phyloP scores from a whole-genome alignment of 2,113 vertebrate species.

The Bostrychus sinensis region DNA sequence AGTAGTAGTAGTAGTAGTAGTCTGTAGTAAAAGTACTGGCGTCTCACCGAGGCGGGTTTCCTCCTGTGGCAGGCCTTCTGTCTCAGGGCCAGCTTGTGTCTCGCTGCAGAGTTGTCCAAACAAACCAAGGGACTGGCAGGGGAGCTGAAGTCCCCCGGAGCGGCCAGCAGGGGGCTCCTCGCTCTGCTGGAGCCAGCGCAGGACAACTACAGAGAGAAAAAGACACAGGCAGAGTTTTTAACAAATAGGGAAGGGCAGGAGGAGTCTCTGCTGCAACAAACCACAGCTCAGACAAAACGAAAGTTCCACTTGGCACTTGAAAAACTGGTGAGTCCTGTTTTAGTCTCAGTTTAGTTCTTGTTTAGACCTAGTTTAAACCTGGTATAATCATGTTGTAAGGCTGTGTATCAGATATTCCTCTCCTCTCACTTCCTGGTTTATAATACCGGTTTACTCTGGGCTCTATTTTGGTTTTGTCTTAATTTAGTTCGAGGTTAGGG shows the following conservation, averaged over 20 bases:
- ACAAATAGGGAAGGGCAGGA: too few relatives aligned
- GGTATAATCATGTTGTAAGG: too few relatives aligned
- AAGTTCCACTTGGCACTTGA: too few relatives aligned
- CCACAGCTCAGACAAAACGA: too few relatives aligned
- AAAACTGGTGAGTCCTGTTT: neutral
- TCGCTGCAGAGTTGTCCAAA: slow-evolving; percentile 87
- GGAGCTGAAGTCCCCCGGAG: slow-evolving; percentile 79
- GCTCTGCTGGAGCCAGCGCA: slow-evolving; percentile 75
- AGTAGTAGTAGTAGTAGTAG: neutral
- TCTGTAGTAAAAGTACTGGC: neutral
- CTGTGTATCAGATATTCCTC: too few relatives aligned
- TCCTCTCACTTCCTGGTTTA: too few relatives aligned
- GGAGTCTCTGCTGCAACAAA: too few relatives aligned
- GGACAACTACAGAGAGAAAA: slow-evolving; percentile 70
- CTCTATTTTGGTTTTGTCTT: too few relatives aligned
- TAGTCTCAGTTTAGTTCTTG: neutral
- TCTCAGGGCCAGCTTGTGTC: slow-evolving; percentile 86
- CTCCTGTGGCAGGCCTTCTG: slow-evolving; percentile 80
- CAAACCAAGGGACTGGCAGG: slow-evolving; percentile 80
- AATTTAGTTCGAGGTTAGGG: too few relatives aligned
- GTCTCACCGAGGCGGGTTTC: slow-evolving; percentile 76
- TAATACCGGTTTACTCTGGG: too few relatives aligned
- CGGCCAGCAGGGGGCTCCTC: slow-evolving; percentile 69
- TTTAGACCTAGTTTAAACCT: too few relatives aligned
- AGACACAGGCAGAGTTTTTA: too few relatives aligned